Conservation (phyloP, 1,140 invertebrate genomes). For the Lycorma delicatula region DNA sequence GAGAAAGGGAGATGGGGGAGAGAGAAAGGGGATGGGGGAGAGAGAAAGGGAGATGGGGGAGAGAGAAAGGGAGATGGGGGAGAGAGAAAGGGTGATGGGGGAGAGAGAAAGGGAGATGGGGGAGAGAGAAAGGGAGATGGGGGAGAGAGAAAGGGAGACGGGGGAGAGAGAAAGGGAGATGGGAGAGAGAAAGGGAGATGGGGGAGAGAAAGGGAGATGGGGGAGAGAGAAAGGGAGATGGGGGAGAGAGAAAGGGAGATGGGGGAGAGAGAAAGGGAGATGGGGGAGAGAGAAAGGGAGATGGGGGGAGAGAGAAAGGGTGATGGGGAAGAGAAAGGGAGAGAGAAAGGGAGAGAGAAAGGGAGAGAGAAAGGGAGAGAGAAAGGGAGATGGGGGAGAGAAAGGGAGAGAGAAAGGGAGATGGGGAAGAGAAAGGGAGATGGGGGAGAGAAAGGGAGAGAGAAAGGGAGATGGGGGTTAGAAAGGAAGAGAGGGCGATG, state of each 20-base stretch:
- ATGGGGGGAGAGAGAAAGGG: constrained; percentile 11
- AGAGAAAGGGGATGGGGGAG: no score
- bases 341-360: constrained; percentile 18
- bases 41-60: no score
- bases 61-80: no score
- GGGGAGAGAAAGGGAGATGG: constrained; percentile 11
- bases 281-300: constrained; percentile 11
- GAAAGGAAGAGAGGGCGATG: background rate
- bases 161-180: constrained; percentile 4
- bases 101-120: no score
- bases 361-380: constrained; percentile 8
- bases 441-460: constrained; percentile 14
- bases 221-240: constrained; percentile 14
- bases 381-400: constrained; percentile 8
- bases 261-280: constrained; percentile 13
- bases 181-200: constrained; percentile 16
- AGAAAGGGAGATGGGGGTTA: background rate
- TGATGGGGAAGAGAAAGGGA: background rate
- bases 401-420: constrained; percentile 10
- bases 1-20: no score
- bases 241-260: constrained; percentile 6
- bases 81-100: no score
- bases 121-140: no score
- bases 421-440: constrained; percentile 12
- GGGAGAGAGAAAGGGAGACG: constrained; percentile 16